Evolutionary conservation across 2,113 vertebrate species (phyloP), one percentile per base, ranked within the genome.

Genomic region (Calonectris borealis): DNA sequence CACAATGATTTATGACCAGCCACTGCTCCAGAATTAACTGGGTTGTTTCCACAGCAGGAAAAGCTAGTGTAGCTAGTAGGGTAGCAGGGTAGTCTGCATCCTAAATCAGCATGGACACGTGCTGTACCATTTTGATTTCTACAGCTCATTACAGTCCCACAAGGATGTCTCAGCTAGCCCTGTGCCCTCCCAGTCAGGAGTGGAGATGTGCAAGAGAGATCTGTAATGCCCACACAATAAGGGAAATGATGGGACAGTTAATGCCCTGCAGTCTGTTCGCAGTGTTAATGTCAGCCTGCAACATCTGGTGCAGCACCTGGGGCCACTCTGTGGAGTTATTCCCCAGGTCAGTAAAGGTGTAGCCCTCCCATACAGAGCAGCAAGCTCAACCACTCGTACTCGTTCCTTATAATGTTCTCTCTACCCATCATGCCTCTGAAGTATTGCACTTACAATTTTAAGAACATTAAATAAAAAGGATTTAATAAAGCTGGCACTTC

Each of bases 1-100:
- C 91, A 84, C 54, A 66, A 7, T 77, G 93, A 92, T 95, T 91
- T 81, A 92, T 62, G 83, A 64, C 64, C 51, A 72, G 44, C 13
- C 31, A 72, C 66, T 8, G 15, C n/a, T 90, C 82, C 70, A 85
- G 65, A 87, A 95, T 79, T 82, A 82, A 68, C 73, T 68, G 65
- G 51, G 26, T 25, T 76, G 60, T 82, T 95, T 84, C 61, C 69
- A 40, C 86, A 75, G 69, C 86, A 93, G 69, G 52, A 82, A 89
- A 82, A 94, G n/a, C 61, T 68, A 5, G 25, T 40, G 22, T 13
- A 60, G 51, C 32, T 62, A 48, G 51, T 36, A 57, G 48, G 65
- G 24, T 32, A 48, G 36, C 68, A 44, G 38, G 11, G n/a, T 26
- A 60, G 24, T 38, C 54, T 65, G 36, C 46, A 77, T 72, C 58